Evolutionary conservation across 2,888 invertebrate species (phyloP), one percentile per base, ranked within the genome.

Genomic region (Leptopilina myrica): DNA sequence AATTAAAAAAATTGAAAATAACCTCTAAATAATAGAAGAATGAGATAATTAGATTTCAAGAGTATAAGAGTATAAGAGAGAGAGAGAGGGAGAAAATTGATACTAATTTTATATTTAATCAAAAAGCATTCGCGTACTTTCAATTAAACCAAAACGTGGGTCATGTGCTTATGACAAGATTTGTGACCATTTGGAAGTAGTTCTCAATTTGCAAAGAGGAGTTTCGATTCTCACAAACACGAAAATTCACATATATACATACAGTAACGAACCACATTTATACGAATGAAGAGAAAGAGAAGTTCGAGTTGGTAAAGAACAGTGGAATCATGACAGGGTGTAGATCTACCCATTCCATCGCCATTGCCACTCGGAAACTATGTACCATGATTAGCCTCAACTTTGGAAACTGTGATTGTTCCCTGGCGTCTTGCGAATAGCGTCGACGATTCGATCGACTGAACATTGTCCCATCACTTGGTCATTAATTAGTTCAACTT

Each of bases 351-450:
- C 77, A 78, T 76, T 73, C 77, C 82, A 65, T 4, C 5, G 33
- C 78, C 77, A 75, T 49, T 65, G 81, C 33, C 33, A 77, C 76
- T 79, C 79, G 82, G 84, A 83, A 88, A 88, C 88, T 86, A 87
- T 87, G 86, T 83, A 83, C 84, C 83, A 80, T 82, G 85, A 88
- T 88, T 87, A 87, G 84, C 82, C 77, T 64, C 77, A 86, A 86
- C 83, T 86, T 86, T 75, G 82, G 84, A 76, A 83, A 85, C 87
- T 84, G 82, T 80, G 86, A 87, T 86, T 86, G 86, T 86, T 85
- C 84, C 81, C 81, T 78, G 81, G 80, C 81, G 84, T 82, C 84
- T 84, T 82, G 26, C 76, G 15, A 66, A 33, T 12, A 49, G 49
- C 49, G 20, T n/a, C 59, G 14, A 64, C 59, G 76, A 56, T 56